Evolutionary conservation across 2,797 vertebrate species (phyloP).

Genomic region (Lutjanus argentimaculatus): DNA sequence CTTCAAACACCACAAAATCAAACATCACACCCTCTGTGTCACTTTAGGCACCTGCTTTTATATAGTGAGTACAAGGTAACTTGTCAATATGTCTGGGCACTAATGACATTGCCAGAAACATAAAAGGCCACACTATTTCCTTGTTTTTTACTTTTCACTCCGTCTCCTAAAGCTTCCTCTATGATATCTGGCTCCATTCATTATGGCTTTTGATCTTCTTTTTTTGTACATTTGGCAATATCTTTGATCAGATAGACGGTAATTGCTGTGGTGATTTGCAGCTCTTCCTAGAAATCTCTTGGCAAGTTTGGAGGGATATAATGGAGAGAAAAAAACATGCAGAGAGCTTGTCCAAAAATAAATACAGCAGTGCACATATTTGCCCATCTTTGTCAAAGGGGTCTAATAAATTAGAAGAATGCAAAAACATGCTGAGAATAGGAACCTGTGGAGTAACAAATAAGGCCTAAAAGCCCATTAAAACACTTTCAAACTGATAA

Average conservation of each 20-base stretch:
- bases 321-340: background rate
- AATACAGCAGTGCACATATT: constrained; percentile 7
- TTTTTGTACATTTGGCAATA: constrained; percentile 14
- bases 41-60: constrained; percentile 1
- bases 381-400: constrained; percentile 10
- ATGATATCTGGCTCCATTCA: background rate
- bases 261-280: constrained; percentile 33
- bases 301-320: constrained; percentile 15
- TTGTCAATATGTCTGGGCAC: background rate
- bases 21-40: background rate
- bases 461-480: constrained; percentile 30
- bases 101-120: background rate
- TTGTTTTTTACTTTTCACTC: background rate
- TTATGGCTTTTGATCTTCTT: constrained; percentile 2
- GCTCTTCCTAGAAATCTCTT: constrained; percentile 21
- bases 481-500: constrained; percentile 15
- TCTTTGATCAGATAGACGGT: constrained; percentile 27
- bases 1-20: background rate
- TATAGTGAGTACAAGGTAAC: background rate
- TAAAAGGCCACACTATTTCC: background rate
- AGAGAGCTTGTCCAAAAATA: constrained; percentile 14
- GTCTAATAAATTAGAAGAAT: background rate
- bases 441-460: constrained; percentile 1
- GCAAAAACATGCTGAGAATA: constrained; percentile 21
- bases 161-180: background rate